These are phyloP conservation scores for Falco concolor DNA, from an alignment of 2,797 vertebrate genomes.

Conservation along the genomic window DNA sequence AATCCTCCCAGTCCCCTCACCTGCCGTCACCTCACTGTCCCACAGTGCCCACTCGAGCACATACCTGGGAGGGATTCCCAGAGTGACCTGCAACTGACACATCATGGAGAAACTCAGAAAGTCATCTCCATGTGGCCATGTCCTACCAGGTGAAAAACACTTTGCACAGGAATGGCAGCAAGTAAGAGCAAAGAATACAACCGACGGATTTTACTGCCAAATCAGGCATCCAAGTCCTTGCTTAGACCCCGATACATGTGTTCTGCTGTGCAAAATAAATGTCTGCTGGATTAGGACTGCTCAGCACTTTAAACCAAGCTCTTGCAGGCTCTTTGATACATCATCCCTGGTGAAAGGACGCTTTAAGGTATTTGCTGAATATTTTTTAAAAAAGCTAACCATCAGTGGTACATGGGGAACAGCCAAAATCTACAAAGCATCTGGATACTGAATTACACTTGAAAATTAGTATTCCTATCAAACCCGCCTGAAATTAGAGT, in stretches of 20 bases:
- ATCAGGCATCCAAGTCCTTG: neutral
- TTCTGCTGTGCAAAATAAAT: neutral
- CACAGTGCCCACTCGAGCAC: neutral
- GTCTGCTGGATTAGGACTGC: neutral
- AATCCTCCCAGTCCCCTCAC: neutral
- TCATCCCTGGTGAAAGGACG: neutral
- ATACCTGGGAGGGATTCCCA: neutral
- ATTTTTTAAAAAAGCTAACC: neutral
- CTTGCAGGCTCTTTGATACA: neutral
- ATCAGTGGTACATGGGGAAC: neutral
- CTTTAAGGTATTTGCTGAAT: neutral
- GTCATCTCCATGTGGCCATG: neutral
- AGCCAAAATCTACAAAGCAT: neutral
- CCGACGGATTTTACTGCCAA: neutral
- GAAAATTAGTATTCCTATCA: neutral
- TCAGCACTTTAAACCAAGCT: neutral
- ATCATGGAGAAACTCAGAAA: neutral
- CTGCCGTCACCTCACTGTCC: accelerated
- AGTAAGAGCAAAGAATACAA: neutral
- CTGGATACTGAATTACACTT: neutral
- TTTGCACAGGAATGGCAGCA: neutral
- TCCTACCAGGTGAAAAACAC: neutral
- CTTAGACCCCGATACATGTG: neutral
- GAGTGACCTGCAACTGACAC: neutral
- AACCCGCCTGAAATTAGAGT: neutral